Evolutionary conservation across 2,888 invertebrate genomes (phyloP).

Genomic region (Euproctis similis): DNA sequence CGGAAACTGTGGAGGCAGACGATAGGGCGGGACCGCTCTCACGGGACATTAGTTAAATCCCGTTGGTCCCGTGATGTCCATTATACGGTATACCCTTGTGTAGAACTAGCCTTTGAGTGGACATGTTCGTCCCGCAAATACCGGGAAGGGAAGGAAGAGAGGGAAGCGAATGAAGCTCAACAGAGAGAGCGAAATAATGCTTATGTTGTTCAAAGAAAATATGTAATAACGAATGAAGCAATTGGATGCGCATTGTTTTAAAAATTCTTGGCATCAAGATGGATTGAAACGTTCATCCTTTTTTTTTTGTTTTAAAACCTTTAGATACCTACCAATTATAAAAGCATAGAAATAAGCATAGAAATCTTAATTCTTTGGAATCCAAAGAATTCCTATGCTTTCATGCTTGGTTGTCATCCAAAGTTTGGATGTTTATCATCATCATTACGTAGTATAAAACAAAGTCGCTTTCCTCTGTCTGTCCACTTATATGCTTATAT

Average conservation of each 20-base stretch:
- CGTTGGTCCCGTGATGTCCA: conserved; percentile 53
- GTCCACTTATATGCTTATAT: too few relatives aligned
- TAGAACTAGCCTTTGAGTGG: conserved; percentile 36
- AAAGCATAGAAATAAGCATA: too few relatives aligned
- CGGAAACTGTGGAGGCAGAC: conserved; percentile 34
- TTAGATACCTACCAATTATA: too few relatives aligned
- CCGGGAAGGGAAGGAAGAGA: conserved; percentile 39
- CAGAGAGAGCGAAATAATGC: conserved; percentile 12
- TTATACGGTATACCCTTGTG: conserved; percentile 48
- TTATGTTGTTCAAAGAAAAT: conserved; percentile 11
- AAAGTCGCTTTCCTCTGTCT: too few relatives aligned
- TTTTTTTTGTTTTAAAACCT: too few relatives aligned
- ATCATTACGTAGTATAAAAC: too few relatives aligned
- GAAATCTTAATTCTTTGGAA: too few relatives aligned
- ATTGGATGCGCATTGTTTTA: conserved; percentile 19
- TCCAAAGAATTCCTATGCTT: too few relatives aligned
- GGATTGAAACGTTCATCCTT: conserved; percentile 8
- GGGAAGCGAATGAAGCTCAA: conserved; percentile 28
- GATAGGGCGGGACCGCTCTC: conserved; percentile 34
- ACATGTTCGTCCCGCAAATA: conserved; percentile 38
- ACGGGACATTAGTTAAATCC: conserved; percentile 62
- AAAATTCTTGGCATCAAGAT: conserved; percentile 14
- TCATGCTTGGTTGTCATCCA: too few relatives aligned
- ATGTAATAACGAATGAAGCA: conserved; percentile 12
- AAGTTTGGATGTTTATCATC: too few relatives aligned